A percentile compares a stretch with the other conserved stretches of the same genome.
These are phyloP conservation scores for Brachypodius melanocephalos DNA, from an alignment of 2,113 vertebrate genomes.

Conservation along the genomic window DNA sequence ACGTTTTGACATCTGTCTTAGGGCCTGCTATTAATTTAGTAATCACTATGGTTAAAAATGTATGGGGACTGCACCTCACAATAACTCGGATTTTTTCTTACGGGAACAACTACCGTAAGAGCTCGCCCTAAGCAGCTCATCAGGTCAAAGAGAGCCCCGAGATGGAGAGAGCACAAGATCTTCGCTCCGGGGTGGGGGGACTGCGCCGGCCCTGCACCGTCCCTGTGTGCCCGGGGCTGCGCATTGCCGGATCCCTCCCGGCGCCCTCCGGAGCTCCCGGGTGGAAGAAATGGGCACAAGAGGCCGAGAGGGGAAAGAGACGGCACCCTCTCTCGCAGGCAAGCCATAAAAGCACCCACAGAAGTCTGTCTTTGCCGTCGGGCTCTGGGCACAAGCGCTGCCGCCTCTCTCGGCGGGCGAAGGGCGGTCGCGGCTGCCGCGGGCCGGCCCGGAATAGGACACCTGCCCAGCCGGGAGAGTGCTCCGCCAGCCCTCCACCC, in stretches of 20 bases:
- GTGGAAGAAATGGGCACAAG: background rate
- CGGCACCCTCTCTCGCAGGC: background rate
- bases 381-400: background rate
- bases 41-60: constrained; percentile 82
- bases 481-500: background rate
- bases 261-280: background rate
- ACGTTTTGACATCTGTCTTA: constrained; percentile 93
- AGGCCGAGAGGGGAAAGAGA: background rate
- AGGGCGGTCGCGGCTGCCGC: background rate
- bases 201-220: background rate
- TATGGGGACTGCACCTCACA: constrained; percentile 70
- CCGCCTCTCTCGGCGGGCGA: no score
- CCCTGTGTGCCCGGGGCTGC: background rate
- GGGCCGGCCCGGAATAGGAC: no score
- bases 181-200: no score
- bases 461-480: background rate
- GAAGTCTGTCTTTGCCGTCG: background rate
- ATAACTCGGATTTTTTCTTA: constrained; percentile 19
- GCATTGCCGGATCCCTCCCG: background rate
- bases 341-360: background rate
- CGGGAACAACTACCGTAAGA: background rate
- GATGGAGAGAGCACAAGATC: background rate
- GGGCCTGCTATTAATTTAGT: constrained; percentile 84
- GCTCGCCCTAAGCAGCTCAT: background rate
- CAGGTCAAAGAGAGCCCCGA: background rate